Evolutionary conservation across 2,113 vertebrate species (phyloP).

Genomic region (Anguilla rostrata): DNA sequence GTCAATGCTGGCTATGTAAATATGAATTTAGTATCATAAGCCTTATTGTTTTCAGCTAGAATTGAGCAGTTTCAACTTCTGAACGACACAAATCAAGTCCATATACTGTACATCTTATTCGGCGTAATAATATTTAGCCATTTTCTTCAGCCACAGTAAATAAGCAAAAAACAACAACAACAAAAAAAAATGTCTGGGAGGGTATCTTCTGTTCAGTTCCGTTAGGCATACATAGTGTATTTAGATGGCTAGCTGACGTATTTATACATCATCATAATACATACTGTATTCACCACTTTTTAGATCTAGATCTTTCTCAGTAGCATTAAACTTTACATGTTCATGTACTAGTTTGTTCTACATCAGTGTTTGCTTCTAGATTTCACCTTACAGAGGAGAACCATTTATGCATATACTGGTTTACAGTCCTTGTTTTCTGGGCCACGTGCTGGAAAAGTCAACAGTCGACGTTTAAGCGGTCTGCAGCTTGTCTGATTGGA

Average conservation of each 20-base stretch:
- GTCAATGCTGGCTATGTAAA: neutral
- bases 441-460: neutral
- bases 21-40: neutral
- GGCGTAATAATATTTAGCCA: neutral
- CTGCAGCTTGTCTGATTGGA: slow-evolving; percentile 1
- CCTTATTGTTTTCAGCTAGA: neutral
- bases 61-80: neutral
- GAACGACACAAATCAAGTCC: neutral
- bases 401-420: neutral
- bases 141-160: neutral
- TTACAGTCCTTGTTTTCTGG: neutral
- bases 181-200: neutral
- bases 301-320: no score
- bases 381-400: neutral
- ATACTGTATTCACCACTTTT: neutral
- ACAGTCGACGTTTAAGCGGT: neutral
- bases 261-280: neutral
- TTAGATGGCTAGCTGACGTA: neutral
- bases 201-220: neutral
- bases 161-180: neutral
- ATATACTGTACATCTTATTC: neutral
- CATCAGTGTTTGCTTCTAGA: neutral
- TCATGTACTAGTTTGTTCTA: neutral
- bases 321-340: no score
- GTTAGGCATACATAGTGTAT: neutral